These are phyloP conservation scores for Drosophila flavopinicola DNA, from an alignment of 2,888 invertebrate species.

Conservation along the genomic window DNA sequence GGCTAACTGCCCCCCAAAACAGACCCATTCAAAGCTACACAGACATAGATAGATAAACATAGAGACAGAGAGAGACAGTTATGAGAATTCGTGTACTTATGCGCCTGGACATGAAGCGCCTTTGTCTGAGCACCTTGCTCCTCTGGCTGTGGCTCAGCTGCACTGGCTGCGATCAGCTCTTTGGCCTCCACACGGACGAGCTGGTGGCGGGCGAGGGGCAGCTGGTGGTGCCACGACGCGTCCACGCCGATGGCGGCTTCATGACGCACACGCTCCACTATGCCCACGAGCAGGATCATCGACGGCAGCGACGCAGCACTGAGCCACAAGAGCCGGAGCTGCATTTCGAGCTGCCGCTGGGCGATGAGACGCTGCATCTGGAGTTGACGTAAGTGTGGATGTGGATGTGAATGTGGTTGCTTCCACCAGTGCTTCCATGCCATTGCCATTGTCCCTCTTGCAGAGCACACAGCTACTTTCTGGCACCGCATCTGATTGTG, in stretches of 20 bases:
- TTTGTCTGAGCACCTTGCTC: constrained; percentile 62
- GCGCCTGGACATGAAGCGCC: constrained; percentile 35
- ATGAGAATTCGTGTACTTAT: constrained; percentile 2
- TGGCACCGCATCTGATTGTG: constrained; percentile 89
- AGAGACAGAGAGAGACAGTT: background rate
- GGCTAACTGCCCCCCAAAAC: constrained; percentile 44
- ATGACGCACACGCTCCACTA: constrained; percentile 82
- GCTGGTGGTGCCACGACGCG: constrained; percentile 82
- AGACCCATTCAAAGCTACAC: background rate
- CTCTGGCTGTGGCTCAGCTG: constrained; percentile 67
- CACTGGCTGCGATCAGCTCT: constrained; percentile 33
- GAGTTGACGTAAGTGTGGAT: constrained; percentile 82
- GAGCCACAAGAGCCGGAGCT: constrained; percentile 34
- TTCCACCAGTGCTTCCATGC: no score
- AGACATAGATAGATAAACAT: background rate
- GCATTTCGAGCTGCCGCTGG: constrained; percentile 60
- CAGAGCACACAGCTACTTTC: constrained; percentile 88
- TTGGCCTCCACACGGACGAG: constrained; percentile 82
- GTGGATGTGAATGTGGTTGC: no score
- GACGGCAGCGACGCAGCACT: constrained; percentile 63
- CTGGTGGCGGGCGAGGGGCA: constrained; percentile 75
- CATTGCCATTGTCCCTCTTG: constrained; percentile 39
- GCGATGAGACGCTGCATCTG: constrained; percentile 82
- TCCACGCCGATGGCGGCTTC: constrained; percentile 80
- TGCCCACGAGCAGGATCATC: constrained; percentile 76